Base-by-base conservation (phyloP, 1,140 invertebrate species). In the Probaryconus sp. region DNA sequence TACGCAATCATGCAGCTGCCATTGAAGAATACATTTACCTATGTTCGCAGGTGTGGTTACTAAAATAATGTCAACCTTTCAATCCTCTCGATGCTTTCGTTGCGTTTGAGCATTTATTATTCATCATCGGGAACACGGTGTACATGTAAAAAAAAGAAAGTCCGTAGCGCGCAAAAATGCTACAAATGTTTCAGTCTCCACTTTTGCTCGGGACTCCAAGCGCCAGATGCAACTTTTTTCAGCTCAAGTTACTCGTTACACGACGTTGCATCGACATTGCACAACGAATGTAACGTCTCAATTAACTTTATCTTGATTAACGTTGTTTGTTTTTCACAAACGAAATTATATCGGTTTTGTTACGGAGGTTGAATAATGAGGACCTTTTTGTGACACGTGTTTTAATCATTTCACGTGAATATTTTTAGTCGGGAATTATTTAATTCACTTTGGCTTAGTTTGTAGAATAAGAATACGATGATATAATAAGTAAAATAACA, bases 161-260 rank as follows among this genome's bases (percentile, higher is more conserved):
- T 60, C 55, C 28, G 61, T 55, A 53, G 51, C 30, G 38, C 24
- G 35, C 69, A 65, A 65, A 73, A 65, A 73, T 73, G 69, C 38
- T 51, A 60, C 61, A 73, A 73, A 65, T 61, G 61, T 56, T 65
- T 73, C 33, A 61, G 55, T 55, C 51, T 58, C 55, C 40, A 50
- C 48, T 37, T 45, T 61, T 73, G 61, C 67, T 60, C 35, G 60
- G 53, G 64, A 60, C 37, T 51, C 14, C 7, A 51, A 56, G 55
- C 61, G 56, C 70, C 70, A 73, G 70, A 74, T 74, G 71, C 71
- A 68, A 74, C 71, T 74, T 74, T 74, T 74, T 74, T 55, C 10
- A 43, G 63, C 37, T 67, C 70, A 63, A 30, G 71, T 56, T 74
- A 68, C 71, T 74, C 51, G 71, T 68, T 74, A 64, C 58, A 58